Evolutionary conservation across 1,140 invertebrate species (phyloP).

Genomic region (Drosophila sp.): DNA sequence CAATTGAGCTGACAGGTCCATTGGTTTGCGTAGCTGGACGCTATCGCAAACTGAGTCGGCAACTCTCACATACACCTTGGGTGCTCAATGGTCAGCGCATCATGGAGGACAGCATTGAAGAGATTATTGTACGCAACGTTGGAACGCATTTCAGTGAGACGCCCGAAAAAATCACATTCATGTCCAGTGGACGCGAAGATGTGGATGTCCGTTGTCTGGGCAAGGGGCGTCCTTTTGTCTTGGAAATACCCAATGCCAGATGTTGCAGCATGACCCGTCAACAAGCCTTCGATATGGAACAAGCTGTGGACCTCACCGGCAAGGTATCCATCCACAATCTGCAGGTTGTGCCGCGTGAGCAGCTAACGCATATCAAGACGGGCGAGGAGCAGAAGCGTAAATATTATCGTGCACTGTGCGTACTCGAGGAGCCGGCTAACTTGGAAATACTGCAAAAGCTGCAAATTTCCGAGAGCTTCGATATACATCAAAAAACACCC

Average conservation of each 20-base stretch:
- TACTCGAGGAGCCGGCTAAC: conserved; percentile 84
- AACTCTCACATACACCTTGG: conserved; percentile 97
- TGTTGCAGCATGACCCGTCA: conserved; percentile 85
- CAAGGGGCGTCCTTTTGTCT: conserved; percentile 93
- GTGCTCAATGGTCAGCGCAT: conserved; percentile 92
- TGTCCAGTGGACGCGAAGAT: conserved; percentile 97
- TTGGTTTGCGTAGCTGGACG: conserved; percentile 88
- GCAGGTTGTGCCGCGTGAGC: conserved; percentile 88
- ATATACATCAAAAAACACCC: conserved; percentile 91
- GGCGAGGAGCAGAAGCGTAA: conserved; percentile 95
- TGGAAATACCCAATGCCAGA: conserved; percentile 91
- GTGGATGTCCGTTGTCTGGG: conserved; percentile 94
- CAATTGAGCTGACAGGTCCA: conserved; percentile 85
- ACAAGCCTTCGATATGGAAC: conserved; percentile 85
- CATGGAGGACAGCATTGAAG: conserved; percentile 95
- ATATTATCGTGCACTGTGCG: conserved; percentile 92
- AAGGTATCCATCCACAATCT: conserved; percentile 88
- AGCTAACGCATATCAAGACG: conserved; percentile 90
- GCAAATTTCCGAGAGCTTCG: conserved; percentile 85
- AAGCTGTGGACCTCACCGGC: conserved; percentile 87
- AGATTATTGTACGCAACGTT: conserved; percentile 91
- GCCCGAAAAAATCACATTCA: conserved; percentile 87
- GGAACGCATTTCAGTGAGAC: conserved; percentile 85
- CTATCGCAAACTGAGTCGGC: conserved; percentile 95
- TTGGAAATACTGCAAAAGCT: conserved; percentile 86